Evolutionary conservation across 1,140 invertebrate genomes (phyloP).

Genomic region (Brachionus sp.): DNA sequence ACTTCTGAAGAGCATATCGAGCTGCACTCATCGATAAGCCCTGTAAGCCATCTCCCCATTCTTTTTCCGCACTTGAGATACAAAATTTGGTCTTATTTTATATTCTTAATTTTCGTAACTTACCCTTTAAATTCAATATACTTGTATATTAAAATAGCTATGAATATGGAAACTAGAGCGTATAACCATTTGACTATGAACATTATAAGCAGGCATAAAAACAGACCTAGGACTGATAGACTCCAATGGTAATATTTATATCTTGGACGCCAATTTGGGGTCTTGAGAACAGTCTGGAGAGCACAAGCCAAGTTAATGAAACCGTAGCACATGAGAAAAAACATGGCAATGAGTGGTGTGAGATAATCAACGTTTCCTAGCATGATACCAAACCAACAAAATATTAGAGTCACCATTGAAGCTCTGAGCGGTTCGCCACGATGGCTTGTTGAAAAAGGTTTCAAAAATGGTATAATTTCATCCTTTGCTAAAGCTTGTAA

Average conservation of each 20-base stretch:
- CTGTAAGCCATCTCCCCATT: constrained; percentile 98
- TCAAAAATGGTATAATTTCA: constrained; percentile 89
- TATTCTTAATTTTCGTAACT: background rate
- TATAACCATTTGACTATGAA: constrained; percentile 99
- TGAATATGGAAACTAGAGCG: constrained; percentile 86
- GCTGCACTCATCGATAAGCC: constrained; percentile 94
- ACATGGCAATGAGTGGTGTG: constrained; percentile 66
- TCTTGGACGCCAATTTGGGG: constrained; percentile 94
- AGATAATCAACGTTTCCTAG: constrained; percentile 66
- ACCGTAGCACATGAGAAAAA: constrained; percentile 99
- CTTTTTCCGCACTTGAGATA: constrained; percentile 82
- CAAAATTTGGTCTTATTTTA: background rate
- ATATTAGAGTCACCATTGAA: constrained; percentile 80
- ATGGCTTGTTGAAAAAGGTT: constrained; percentile 82
- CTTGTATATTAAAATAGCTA: constrained; percentile 94
- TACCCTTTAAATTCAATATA: constrained; percentile 98
- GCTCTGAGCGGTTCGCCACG: constrained; percentile 91
- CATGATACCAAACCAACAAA: constrained; percentile 77
- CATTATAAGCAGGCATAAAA: constrained; percentile 94
- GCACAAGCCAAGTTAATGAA: constrained; percentile 98
- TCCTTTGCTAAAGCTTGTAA: constrained; percentile 93
- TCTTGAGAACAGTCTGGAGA: constrained; percentile 82
- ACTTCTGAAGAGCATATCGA: constrained; percentile 80
- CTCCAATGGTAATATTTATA: constrained; percentile 99
- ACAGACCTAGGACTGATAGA: constrained; percentile 82